A percentile compares a stretch with the other conserved stretches of the same genome.
These are phyloP conservation scores for Brienomyrus brachyistius DNA, from an alignment of 2,113 vertebrate genomes.

Conservation along the genomic window DNA sequence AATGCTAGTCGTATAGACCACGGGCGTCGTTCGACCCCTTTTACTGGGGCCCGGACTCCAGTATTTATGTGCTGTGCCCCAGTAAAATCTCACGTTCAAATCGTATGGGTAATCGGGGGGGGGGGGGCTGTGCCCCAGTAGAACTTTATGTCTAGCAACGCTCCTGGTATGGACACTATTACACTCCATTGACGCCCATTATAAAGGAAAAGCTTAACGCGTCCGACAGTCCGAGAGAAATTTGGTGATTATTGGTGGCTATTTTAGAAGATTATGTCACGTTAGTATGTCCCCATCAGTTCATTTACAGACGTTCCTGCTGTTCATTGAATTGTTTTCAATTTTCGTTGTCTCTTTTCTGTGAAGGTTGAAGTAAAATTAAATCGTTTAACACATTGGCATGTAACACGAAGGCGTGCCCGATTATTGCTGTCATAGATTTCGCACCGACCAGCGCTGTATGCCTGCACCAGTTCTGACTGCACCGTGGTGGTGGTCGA, in stretches of 20 bases:
- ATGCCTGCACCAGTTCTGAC: constrained; percentile 55
- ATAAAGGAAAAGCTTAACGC: neutral
- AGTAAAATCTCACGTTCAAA: neutral
- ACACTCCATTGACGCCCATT: neutral
- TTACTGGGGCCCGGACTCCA: too few relatives aligned
- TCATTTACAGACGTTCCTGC: neutral
- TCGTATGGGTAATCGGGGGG: neutral
- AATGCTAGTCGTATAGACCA: neutral
- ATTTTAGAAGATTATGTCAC: neutral
- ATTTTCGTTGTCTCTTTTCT: neutral
- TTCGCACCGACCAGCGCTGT: constrained; percentile 59
- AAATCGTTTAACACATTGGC: neutral
- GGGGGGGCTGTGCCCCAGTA: neutral
- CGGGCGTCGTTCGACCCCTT: neutral
- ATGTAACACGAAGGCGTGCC: neutral
- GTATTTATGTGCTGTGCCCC: neutral
- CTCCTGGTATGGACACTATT: neutral
- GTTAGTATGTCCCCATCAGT: neutral
- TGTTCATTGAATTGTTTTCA: neutral
- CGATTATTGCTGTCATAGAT: constrained; percentile 51
- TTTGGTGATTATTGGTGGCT: neutral
- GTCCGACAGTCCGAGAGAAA: neutral
- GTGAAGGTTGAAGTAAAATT: neutral
- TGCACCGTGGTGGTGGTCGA: constrained; percentile 76
- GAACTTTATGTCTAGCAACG: neutral